Evolutionary conservation across 1,140 invertebrate species (phyloP).

Genomic region (Micrasema minimum): DNA sequence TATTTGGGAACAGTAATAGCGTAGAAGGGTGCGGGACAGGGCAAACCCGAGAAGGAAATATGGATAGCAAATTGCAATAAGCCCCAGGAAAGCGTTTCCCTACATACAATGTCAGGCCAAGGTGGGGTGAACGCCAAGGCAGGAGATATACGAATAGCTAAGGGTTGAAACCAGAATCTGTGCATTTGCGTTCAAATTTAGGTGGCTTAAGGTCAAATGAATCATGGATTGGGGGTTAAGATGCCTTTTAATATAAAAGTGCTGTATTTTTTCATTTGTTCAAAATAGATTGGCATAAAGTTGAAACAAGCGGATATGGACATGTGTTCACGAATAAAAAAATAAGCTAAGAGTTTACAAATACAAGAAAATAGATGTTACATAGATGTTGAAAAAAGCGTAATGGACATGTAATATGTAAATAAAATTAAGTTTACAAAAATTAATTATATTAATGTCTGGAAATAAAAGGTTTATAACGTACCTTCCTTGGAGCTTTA

Average conservation of each 20-base stretch:
- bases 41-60: conserved; percentile 44
- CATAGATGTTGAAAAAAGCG: no score
- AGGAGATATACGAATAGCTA: conserved; percentile 1
- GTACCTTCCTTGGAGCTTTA: no score
- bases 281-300: no score
- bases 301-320: no score
- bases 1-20: conserved; percentile 47
- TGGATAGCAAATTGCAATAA: conserved; percentile 54
- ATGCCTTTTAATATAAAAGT: background rate
- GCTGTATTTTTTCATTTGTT: no score
- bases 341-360: no score
- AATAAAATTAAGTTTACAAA: no score
- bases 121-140: background rate
- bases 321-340: no score
- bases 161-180: conserved; percentile 28
- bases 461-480: no score
- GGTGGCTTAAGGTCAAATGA: conserved; percentile 28
- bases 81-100: conserved; percentile 49
- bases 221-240: conserved; percentile 7
- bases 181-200: conserved; percentile 31
- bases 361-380: no score
- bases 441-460: no score
- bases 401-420: no score
- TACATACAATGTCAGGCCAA: conserved; percentile 18
- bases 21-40: conserved; percentile 29